Conservation (phyloP, 2,797 vertebrate genomes). For the Sciaenops ocellatus region DNA sequence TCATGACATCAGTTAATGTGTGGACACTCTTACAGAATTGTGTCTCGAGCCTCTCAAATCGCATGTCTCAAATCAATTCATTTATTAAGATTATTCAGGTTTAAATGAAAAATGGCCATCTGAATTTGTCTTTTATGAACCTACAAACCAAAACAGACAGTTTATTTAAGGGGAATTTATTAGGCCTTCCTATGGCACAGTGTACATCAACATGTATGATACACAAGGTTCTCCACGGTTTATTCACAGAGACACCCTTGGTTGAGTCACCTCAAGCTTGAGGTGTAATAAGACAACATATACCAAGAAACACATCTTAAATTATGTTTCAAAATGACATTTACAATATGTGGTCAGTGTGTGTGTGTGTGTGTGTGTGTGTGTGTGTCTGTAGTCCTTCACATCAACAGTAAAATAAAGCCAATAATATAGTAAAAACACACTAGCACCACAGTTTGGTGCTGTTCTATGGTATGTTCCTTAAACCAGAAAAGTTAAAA, state of each 20-base stretch:
- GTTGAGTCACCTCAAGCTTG: conserved; percentile 44
- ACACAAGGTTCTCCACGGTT: conserved; percentile 72
- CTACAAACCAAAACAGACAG: conserved; percentile 29
- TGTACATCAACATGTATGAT: conserved; percentile 84
- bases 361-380: conserved; percentile 52
- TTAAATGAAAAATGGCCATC: background rate
- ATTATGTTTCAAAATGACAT: conserved; percentile 55
- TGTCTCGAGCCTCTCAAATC: background rate
- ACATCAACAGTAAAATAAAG: conserved; percentile 61
- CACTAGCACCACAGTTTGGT: conserved; percentile 61
- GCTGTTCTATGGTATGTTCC: conserved; percentile 45
- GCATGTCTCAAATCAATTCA: background rate
- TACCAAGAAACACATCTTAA: conserved; percentile 64
- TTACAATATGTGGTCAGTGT: conserved; percentile 66
- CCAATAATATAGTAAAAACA: conserved; percentile 59
- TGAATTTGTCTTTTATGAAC: background rate
- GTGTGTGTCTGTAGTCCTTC: conserved; percentile 60
- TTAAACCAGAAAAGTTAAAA: conserved; percentile 64
- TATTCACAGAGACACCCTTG: conserved; percentile 39
- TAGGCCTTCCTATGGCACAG: conserved; percentile 87
- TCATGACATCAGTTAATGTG: background rate
- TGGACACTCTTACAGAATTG: background rate
- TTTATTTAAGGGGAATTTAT: conserved; percentile 83
- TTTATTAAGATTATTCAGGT: background rate
- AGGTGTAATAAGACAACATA: conserved; percentile 56